Evolutionary conservation across 2,113 vertebrate genomes (phyloP).

Genomic region (Callipepla squamata): DNA sequence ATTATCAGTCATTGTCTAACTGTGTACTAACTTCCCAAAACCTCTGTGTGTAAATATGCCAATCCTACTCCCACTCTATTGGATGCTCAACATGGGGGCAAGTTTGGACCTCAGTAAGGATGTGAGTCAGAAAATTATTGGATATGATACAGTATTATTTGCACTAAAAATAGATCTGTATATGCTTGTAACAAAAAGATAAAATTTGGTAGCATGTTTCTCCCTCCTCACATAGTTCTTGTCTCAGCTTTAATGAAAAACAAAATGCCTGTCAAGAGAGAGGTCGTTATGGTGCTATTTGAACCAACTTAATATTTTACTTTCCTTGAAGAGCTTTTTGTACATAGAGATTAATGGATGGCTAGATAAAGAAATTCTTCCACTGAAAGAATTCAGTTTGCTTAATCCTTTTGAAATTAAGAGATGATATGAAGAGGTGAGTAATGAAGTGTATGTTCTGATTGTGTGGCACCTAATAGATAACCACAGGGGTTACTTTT

Average conservation of each 20-base stretch:
- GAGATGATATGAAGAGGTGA: constrained; percentile 55
- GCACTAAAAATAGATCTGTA: not conserved
- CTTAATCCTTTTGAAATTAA: constrained; percentile 75
- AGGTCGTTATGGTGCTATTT: constrained; percentile 39
- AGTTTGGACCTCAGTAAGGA: not conserved
- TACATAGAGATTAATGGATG: constrained; percentile 53
- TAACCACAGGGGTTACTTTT: constrained; percentile 73
- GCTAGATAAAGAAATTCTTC: constrained; percentile 66
- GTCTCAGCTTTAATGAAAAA: constrained; percentile 35
- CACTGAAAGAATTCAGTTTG: constrained; percentile 62
- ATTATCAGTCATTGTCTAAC: constrained; percentile 59
- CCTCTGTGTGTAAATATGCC: constrained; percentile 58
- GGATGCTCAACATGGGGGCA: not conserved
- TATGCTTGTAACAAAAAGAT: not conserved
- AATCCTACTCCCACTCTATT: not conserved
- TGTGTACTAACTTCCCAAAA: constrained; percentile 38
- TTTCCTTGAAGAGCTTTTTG: constrained; percentile 64
- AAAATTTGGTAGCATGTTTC: constrained; percentile 1
- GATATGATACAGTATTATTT: not conserved
- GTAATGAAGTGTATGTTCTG: constrained; percentile 67
- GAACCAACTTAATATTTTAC: constrained; percentile 64
- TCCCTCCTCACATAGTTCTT: not conserved
- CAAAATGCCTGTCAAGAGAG: constrained; percentile 41
- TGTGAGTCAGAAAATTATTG: not conserved
- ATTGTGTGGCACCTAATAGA: constrained; percentile 70